Evolutionary conservation across 2,888 invertebrate species (phyloP), one percentile per base, ranked within the genome.

Genomic region (Agrotis exclamationis): DNA sequence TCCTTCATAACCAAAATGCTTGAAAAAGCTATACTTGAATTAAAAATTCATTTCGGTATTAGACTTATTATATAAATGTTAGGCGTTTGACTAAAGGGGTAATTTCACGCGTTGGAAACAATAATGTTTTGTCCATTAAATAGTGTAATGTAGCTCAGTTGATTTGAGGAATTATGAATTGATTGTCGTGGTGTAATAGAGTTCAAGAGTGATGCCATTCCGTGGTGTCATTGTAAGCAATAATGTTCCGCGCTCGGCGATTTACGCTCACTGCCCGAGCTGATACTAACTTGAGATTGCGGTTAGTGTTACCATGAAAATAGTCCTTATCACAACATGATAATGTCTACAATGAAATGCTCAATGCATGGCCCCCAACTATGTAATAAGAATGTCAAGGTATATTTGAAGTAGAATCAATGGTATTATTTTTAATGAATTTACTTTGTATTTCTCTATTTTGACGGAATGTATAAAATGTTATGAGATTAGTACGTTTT

Each of bases 191-290:
- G 60, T 60, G 63, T 65, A 28, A 48, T 75, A 67, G 74, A 33
- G 48, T 45, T 57, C 56, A 24, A 33, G 72, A 68, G 66, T 53
- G 66, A 74, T 66, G 67, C 80, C 76, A 48, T 71, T 65, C 57
- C 57, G 78, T 78, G 70, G 70, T 62, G 73, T 73, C 77, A 74
- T 64, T 53, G 44, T 57, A 79, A 85, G 85, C 74, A 80, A 79
- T 76, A 76, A 76, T 68, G 65, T 63, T 70, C 85, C 79, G 87
- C 89, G 88, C 87, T 88, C 88, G 84, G 80, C 79, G 79, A 70
- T 62, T 67, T 63, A 81, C 89, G 86, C 88, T 88, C 90, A 87
- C 83, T 88, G 92, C 90, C 92, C 91, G 71, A 88, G 84, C 88
- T 83, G 24, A 28, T 74, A 75, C 65, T 67, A 71, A 47, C 56